Base-by-base conservation (phyloP, 1,140 invertebrate genomes). In the Eulimnadia texana region DNA sequence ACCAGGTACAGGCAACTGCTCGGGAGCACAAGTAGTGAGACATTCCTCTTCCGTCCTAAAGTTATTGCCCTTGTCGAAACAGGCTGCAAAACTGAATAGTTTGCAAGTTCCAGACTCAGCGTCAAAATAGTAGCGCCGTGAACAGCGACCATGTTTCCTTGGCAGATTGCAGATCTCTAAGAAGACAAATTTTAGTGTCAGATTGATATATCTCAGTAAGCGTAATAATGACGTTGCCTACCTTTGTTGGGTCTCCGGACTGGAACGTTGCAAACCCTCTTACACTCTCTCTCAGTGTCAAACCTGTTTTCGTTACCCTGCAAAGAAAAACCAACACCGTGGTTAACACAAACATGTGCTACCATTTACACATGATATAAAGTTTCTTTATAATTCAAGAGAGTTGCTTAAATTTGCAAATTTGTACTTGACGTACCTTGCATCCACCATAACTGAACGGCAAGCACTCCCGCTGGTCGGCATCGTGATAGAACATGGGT, bases 51-150 rank as follows among this genome's bases (percentile, higher is more conserved):
- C n/a, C n/a, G n/a, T 84, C 3, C 78, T 75, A 74, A 93, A 95
- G 65, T 90, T 85, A 73, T 96, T 97, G 61, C 79, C 74, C 73
- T 93, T 96, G 29, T 85, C 88, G 70, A 86, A 88, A 74, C 79
- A 81, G 20, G 80, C 79, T 27, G 77, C 73, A 66, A 78, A 81
- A 25, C 74, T 68, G 68, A 81, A 82, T 49, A 69, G 65, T 60
- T 77, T 71, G 67, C 79, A 81, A 24, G 68, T 65, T 16, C 72
- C 64, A 6, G 70, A 70, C 16, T 68, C 65, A 1, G 67, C 59
- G 67, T 81, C 75, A 68, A 71, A 81, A 68, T 73, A 78, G 70
- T 74, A 81, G 28, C 78, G 70, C 1, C 71, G 69, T 16, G 10
- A 63, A 64, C 62, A 63, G 13, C 42, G 55, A 3, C 62, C 57